Percentiles rank a stretch among this genome's conserved stretches.
Evolutionary conservation across 2,113 vertebrate species (phyloP).

Genomic region (Atractosteus spatula): DNA sequence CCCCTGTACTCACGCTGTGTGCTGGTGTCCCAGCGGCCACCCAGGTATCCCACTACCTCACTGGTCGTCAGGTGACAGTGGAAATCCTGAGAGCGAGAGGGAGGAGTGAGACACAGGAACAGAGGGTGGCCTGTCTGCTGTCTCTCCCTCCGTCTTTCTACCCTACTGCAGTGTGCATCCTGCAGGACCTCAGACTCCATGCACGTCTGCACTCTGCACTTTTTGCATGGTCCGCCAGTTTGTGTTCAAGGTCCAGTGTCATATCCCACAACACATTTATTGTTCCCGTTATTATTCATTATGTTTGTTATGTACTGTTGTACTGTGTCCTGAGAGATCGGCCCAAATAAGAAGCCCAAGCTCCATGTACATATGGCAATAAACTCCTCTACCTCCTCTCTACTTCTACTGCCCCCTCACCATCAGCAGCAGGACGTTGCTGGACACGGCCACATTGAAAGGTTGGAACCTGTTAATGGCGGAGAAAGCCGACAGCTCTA

Average conservation of each 20-base stretch:
- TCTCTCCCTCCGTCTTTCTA: not conserved
- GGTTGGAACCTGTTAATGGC: conserved; percentile 96
- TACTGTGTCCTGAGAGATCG: no score
- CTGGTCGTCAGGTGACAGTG: conserved; percentile 93
- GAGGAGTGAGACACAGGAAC: not conserved
- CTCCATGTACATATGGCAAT: no score
- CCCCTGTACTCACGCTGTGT: conserved; percentile 75
- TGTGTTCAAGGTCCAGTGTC: no score
- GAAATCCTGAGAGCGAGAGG: conserved; percentile 71
- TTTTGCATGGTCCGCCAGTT: no score
- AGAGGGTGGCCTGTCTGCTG: no score
- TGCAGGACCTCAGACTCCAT: not conserved
- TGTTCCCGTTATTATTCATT: not conserved
- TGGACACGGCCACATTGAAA: conserved; percentile 92
- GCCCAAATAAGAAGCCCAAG: no score
- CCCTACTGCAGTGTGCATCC: not conserved
- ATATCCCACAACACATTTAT: not conserved
- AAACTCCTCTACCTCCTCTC: not conserved
- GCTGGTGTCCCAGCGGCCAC: conserved; percentile 91
- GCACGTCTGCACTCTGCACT: no score
- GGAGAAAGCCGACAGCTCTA: conserved; percentile 85
- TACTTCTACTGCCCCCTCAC: conserved; percentile 46
- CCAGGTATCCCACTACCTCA: conserved; percentile 93
- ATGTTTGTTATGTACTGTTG: not conserved
- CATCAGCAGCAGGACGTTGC: conserved; percentile 90